These are phyloP conservation scores for Athalia rosae DNA, from an alignment of 2,888 invertebrate genomes.

Conservation along the genomic window DNA sequence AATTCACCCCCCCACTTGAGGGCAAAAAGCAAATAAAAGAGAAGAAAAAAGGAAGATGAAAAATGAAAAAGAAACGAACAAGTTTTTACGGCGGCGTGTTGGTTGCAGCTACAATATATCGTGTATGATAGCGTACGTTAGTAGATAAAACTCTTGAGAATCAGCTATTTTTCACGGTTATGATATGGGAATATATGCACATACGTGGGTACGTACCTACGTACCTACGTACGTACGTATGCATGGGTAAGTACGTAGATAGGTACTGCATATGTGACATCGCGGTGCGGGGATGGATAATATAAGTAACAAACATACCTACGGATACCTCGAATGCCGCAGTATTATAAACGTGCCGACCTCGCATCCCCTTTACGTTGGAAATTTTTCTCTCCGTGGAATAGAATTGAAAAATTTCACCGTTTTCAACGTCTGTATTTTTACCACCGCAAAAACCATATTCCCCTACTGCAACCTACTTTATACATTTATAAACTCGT, in stretches of 20 bases:
- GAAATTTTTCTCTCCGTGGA: slow-evolving; percentile 3
- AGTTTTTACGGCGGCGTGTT: neutral
- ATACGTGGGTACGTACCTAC: neutral
- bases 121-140: too few species aligned
- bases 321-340: neutral
- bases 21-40: neutral
- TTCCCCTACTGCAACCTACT: neutral
- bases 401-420: slow-evolving; percentile 19
- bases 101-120: too few species aligned
- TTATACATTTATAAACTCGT: too few species aligned
- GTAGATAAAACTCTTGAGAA: too few species aligned
- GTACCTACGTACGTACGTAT: too few species aligned
- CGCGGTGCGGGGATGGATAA: too few species aligned
- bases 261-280: too few species aligned
- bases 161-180: slow-evolving; percentile 19
- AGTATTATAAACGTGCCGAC: slow-evolving; percentile 6
- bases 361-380: neutral
- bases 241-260: too few species aligned
- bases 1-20: too few species aligned
- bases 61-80: neutral
- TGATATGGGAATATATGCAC: slow-evolving; percentile 10
- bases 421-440: slow-evolving; percentile 14
- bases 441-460: neutral
- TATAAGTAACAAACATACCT: neutral
- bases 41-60: neutral